Evolutionary conservation across 2,888 invertebrate genomes (phyloP).

Genomic region (Euclidia mi): DNA sequence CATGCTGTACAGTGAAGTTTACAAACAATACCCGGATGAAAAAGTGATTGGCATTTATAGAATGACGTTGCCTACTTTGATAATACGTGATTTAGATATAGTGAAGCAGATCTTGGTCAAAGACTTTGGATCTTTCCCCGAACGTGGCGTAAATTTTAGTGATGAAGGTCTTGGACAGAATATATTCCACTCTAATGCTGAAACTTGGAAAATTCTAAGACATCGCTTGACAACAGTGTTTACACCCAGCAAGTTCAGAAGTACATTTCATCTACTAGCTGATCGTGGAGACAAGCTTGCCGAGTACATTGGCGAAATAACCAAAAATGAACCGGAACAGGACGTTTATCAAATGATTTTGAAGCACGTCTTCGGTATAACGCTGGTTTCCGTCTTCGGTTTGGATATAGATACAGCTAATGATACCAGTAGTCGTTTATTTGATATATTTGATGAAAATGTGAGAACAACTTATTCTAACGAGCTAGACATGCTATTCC

Average conservation of each 20-base stretch:
- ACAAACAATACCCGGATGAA: slow-evolving; percentile 68
- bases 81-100: slow-evolving; percentile 70
- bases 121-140: slow-evolving; percentile 68
- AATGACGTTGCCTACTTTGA: slow-evolving; percentile 63
- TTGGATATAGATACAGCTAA: slow-evolving; percentile 54
- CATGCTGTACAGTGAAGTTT: slow-evolving; percentile 60
- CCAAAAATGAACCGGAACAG: slow-evolving; percentile 38
- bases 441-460: slow-evolving; percentile 46
- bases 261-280: slow-evolving; percentile 55
- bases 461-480: slow-evolving; percentile 46
- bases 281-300: slow-evolving; percentile 60
- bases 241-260: slow-evolving; percentile 67
- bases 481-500: slow-evolving; percentile 61
- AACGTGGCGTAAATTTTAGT: slow-evolving; percentile 65
- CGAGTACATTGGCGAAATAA: slow-evolving; percentile 53
- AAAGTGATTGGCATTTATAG: slow-evolving; percentile 70
- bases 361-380: slow-evolving; percentile 57
- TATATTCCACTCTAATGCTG: slow-evolving; percentile 64
- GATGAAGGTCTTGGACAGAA: slow-evolving; percentile 66
- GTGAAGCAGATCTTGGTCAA: slow-evolving; percentile 70
- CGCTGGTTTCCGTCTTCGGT: slow-evolving; percentile 52
- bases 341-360: slow-evolving; percentile 49
- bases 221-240: slow-evolving; percentile 66
- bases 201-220: slow-evolving; percentile 64
- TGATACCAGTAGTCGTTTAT: slow-evolving; percentile 35